Evolutionary conservation across 2,113 vertebrate species (phyloP).

Genomic region (Sula dactylatra): DNA sequence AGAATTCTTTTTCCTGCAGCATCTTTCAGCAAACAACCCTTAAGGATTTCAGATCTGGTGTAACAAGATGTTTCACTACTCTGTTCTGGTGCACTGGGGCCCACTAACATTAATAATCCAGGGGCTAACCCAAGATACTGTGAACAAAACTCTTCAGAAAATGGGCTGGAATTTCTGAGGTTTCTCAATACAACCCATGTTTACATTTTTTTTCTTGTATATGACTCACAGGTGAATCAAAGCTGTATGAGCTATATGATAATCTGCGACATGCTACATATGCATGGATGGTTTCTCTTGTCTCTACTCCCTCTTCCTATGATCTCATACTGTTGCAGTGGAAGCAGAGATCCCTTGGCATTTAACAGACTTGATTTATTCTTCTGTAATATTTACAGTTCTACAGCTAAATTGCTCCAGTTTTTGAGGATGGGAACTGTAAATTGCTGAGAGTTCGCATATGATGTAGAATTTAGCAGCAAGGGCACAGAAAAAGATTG

Average conservation of each 20-base stretch:
- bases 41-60: not conserved
- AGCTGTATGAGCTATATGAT: not conserved
- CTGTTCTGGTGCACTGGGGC: not conserved
- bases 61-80: not conserved
- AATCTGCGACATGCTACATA: not conserved
- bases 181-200: fast-evolving
- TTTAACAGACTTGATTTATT: not conserved
- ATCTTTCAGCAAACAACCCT: not conserved
- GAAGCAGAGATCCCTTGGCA: not conserved
- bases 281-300: not conserved
- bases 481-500: not conserved
- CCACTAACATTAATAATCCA: not conserved
- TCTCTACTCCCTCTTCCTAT: not conserved
- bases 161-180: not conserved
- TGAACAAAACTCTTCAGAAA: not conserved
- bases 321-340: not conserved
- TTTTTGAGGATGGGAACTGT: not conserved
- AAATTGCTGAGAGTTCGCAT: constrained; percentile 7
- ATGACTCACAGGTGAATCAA: not conserved
- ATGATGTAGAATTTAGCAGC: not conserved
- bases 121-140: not conserved
- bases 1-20: not conserved
- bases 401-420: not conserved
- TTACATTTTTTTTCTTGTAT: not conserved
- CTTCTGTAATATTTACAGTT: not conserved